A percentile compares a stretch with the other conserved stretches of the same genome.
Conservation (phyloP, 2,113 vertebrate genomes). For the Bos indicus region DNA sequence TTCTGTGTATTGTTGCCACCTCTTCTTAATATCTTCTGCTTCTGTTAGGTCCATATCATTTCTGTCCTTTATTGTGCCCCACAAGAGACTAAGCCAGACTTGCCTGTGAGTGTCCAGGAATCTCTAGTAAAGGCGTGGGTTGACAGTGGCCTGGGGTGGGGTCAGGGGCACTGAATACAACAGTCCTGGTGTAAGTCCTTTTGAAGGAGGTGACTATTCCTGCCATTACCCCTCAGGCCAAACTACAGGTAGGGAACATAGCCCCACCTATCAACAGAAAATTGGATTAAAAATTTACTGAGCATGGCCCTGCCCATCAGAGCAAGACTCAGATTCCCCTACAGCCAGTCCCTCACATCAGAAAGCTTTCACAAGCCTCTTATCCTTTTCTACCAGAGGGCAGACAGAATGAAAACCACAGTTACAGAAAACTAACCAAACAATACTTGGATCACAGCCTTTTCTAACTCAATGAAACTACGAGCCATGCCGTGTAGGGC, state of each 20-base stretch:
- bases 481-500: neutral
- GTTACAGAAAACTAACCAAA: neutral
- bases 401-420: neutral
- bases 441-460: neutral
- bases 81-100: neutral
- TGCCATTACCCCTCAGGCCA: neutral
- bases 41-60: neutral
- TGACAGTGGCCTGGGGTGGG: accelerated
- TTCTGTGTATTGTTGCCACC: neutral
- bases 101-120: neutral
- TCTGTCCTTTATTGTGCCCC: neutral
- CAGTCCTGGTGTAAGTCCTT: neutral
- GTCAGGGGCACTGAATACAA: neutral
- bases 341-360: neutral
- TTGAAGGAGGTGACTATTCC: neutral
- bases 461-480: neutral
- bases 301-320: neutral
- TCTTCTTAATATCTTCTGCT: neutral
- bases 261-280: neutral
- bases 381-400: neutral
- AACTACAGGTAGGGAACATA: neutral
- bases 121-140: neutral
- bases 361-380: neutral
- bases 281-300: neutral
- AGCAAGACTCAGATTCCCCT: neutral